These are phyloP conservation scores for Fulica atra DNA, from an alignment of 2,113 vertebrate genomes.

Conservation along the genomic window DNA sequence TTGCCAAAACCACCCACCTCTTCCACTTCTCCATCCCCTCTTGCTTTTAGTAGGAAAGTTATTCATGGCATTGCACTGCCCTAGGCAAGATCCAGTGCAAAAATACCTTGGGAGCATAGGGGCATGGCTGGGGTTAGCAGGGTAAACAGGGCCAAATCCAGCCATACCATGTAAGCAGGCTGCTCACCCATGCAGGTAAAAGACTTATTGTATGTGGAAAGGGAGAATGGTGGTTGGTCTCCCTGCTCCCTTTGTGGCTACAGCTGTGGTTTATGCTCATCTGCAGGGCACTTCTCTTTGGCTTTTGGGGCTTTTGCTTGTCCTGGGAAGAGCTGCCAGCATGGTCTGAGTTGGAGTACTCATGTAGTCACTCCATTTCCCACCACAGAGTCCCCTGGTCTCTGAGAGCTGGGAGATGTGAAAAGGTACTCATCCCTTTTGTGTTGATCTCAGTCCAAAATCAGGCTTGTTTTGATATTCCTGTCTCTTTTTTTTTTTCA, in stretches of 20 bases:
- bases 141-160: slow-evolving; percentile 13
- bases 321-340: not conserved
- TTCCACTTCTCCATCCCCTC: not conserved
- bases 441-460: not conserved
- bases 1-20: not conserved
- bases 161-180: not conserved
- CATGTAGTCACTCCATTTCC: not conserved
- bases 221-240: not conserved
- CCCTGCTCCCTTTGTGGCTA: not conserved
- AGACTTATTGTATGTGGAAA: not conserved
- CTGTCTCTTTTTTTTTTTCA: not conserved
- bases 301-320: not conserved
- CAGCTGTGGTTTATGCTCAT: not conserved
- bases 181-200: not conserved
- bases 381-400: not conserved
- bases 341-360: not conserved
- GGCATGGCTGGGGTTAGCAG: slow-evolving; percentile 57
- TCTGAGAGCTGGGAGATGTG: not conserved
- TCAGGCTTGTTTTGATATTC: not conserved
- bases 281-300: not conserved
- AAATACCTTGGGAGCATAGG: slow-evolving; percentile 55
- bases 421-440: not conserved
- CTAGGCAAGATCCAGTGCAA: slow-evolving; percentile 30
- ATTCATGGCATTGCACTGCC: slow-evolving; percentile 60
- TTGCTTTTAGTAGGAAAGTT: slow-evolving; percentile 37